Base-by-base conservation (phyloP, 2,888 invertebrate genomes). In the Agrotis clavis region DNA sequence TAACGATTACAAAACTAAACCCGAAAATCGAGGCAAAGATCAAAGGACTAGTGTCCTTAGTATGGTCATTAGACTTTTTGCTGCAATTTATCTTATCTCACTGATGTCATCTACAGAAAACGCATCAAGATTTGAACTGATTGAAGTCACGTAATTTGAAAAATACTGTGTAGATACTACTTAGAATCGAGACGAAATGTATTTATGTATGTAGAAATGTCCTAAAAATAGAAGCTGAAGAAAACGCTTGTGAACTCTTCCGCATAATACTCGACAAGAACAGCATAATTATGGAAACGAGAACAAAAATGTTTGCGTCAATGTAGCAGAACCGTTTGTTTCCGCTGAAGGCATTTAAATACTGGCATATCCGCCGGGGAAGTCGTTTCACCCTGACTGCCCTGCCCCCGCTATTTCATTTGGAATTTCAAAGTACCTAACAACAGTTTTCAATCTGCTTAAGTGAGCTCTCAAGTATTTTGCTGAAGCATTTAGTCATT, bases 391-490 rank as follows among this genome's bases (percentile, higher is more conserved):
- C 59, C 69, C 67, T 57, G 70, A 78, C 50, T 61, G 65, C 77
- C 48, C 67, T 48, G 72, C 53, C 62, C 30, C 53, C 57, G 72
- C 72, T 75, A 77, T 82, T 84, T 83, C 79, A 75, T 74, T 60
- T 56, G 51, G 66, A 69, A 77, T 84, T 79, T 71, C 64, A 68
- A 82, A 83, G 77, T 71, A 77, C 70, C 72, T 69, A 81, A 68
- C 73, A 56, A 74, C 79, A 72, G 71, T 85, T 82, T 83, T 86
- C 77, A 87, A 86, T 83, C 74, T 77, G 65, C 63, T 77, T 70
- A 70, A 76, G 62, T 51, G 62, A 71, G 77, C 69, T 77, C 70
- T 67, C 62, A 67, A 74, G 69, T 71, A 76, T 74, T 83, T 63
- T 60, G 72, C 75, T 81, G 53, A 81, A 82, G 71, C 72, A 69